Evolutionary conservation across 2,888 invertebrate species (phyloP).

Genomic region (Habrosyne pyritoides): DNA sequence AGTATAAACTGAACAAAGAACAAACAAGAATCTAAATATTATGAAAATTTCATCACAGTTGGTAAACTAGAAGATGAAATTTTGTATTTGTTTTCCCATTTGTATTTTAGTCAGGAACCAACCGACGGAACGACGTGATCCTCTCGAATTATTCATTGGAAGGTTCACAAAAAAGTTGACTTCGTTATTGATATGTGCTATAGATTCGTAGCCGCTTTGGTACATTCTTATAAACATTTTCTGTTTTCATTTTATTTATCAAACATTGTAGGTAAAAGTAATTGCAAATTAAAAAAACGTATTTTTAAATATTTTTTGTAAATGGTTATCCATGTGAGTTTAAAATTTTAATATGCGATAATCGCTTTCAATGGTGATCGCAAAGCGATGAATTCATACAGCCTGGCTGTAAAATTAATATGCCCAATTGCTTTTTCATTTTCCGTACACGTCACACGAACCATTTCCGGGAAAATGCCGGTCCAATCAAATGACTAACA

Average conservation of each 20-base stretch:
- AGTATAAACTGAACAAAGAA: neutral
- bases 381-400: neutral
- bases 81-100: neutral
- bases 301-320: no score
- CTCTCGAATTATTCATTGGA: neutral
- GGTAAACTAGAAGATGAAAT: conserved; percentile 1
- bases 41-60: neutral
- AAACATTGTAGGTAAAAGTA: no score
- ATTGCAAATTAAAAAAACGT: no score
- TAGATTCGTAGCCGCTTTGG: neutral
- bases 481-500: neutral
- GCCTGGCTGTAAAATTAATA: neutral
- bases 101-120: conserved; percentile 8
- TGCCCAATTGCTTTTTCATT: neutral
- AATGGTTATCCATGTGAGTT: no score
- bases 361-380: neutral
- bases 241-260: no score
- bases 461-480: neutral
- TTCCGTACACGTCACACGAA: neutral
- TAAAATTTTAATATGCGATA: no score
- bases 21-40: neutral
- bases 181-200: neutral
- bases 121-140: neutral
- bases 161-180: neutral
- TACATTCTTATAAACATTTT: neutral